Evolutionary conservation across 1,140 invertebrate species (phyloP).

Genomic region (Harlomillsia oculata): DNA sequence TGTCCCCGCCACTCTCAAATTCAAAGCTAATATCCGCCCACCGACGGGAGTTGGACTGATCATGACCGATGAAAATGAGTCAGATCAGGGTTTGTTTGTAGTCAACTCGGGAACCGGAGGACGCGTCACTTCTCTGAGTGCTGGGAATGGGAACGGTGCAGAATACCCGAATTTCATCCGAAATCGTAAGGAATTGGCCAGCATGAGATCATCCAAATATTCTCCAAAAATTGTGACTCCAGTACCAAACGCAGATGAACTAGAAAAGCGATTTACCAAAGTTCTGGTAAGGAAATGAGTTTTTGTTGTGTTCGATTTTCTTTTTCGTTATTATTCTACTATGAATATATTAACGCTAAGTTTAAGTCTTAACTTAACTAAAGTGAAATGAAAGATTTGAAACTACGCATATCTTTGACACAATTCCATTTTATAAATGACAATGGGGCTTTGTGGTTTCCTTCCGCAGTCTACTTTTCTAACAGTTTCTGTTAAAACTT

Average conservation of each 20-base stretch:
- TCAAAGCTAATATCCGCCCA: constrained; percentile 28
- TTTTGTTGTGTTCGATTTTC: too few species aligned
- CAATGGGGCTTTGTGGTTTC: too few species aligned
- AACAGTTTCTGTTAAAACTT: too few species aligned
- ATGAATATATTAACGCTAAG: too few species aligned
- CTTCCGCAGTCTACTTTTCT: too few species aligned
- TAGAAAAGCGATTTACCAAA: constrained; percentile 87
- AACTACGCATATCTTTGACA: too few species aligned
- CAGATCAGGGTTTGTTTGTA: constrained; percentile 1
- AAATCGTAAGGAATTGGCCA: constrained; percentile 32
- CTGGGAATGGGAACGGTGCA: constrained; percentile 8
- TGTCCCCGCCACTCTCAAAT: constrained; percentile 12
- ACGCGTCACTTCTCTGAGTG: neutral
- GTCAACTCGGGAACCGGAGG: constrained; percentile 3
- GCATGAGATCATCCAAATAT: constrained; percentile 35
- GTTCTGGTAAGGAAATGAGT: constrained; percentile 78
- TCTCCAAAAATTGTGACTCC: constrained; percentile 43
- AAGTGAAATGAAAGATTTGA: too few species aligned
- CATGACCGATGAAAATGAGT: constrained; percentile 6
- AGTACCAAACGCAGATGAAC: constrained; percentile 76
- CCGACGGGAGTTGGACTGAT: constrained; percentile 22
- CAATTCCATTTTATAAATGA: too few species aligned
- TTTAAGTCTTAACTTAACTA: too few species aligned
- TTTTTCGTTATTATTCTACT: too few species aligned
- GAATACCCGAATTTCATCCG: constrained; percentile 25